These are phyloP conservation scores for Herpailurus yagouaroundi DNA, from an alignment of 2,113 vertebrate genomes.

Conservation along the genomic window DNA sequence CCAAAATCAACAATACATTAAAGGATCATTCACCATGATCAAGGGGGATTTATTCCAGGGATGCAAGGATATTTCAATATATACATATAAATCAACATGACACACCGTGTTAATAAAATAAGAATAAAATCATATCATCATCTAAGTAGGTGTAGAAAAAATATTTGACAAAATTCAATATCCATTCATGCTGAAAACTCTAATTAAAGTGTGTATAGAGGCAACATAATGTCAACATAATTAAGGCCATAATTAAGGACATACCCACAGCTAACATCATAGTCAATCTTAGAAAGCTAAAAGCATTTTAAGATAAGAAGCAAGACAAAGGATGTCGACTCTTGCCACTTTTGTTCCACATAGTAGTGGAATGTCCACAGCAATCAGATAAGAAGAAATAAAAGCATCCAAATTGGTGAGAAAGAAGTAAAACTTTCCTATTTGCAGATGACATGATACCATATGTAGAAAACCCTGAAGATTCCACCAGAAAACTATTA, in stretches of 20 bases:
- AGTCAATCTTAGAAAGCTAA: neutral
- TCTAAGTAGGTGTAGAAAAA: neutral
- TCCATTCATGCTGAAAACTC: neutral
- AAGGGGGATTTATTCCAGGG: neutral
- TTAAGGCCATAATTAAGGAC: neutral
- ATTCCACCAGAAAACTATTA: neutral
- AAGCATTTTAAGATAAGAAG: neutral
- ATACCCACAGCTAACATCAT: neutral
- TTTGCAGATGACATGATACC: neutral
- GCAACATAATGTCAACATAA: neutral
- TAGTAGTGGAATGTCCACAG: neutral
- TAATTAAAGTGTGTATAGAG: neutral
- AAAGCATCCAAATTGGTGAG: neutral
- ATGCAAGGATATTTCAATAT: neutral
- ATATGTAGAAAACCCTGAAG: neutral
- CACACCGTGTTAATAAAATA: neutral
- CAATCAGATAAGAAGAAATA: neutral
- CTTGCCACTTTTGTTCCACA: neutral
- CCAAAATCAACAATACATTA: neutral
- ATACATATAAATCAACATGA: neutral
- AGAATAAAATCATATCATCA: neutral
- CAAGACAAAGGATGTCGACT: neutral
- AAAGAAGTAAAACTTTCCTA: neutral
- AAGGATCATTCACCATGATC: neutral
- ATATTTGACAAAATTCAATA: neutral